phyloP scores from a whole-genome alignment of 2,113 vertebrate species.

The Ictalurus punctatus region DNA sequence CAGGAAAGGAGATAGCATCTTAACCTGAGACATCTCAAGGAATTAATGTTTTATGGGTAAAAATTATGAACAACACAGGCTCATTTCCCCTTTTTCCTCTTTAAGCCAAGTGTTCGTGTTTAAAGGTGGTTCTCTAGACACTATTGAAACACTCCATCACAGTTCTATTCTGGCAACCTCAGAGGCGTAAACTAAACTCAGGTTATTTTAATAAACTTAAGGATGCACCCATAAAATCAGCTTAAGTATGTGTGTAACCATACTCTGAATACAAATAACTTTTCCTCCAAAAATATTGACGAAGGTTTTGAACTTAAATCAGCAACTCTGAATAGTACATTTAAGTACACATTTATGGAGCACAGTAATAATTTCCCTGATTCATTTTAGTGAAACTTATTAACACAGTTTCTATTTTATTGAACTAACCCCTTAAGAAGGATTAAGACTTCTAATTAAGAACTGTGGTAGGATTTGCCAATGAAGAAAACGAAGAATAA shows the following conservation, averaged over 20 bases:
- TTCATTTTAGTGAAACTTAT: slow-evolving; percentile 64
- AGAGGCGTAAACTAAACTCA: not conserved
- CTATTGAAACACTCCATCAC: not conserved
- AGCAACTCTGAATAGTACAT: not conserved
- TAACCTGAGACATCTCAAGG: not conserved
- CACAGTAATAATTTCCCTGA: slow-evolving; percentile 71
- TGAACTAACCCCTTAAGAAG: slow-evolving; percentile 75
- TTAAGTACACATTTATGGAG: slow-evolving; percentile 68
- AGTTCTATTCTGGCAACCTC: not conserved
- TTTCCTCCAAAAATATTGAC: not conserved
- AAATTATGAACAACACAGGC: not conserved
- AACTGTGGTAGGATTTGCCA: slow-evolving; percentile 65
- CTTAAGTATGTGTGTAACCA: not conserved
- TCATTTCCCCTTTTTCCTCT: not conserved
- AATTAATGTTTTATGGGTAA: not conserved
- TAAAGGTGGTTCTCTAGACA: not conserved
- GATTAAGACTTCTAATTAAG: slow-evolving; percentile 75
- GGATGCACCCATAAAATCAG: not conserved
- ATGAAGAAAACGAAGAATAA: slow-evolving; percentile 32
- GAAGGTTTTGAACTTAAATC: not conserved
- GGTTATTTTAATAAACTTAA: not conserved
- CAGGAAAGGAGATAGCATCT: not conserved
- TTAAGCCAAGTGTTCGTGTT: not conserved
- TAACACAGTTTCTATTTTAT: slow-evolving; percentile 57
- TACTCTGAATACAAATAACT: not conserved